Percentiles rank a stretch among this genome's conserved stretches.
These are phyloP conservation scores for Psylliodes chrysocephalus DNA, from an alignment of 2,888 invertebrate species.

Conservation along the genomic window DNA sequence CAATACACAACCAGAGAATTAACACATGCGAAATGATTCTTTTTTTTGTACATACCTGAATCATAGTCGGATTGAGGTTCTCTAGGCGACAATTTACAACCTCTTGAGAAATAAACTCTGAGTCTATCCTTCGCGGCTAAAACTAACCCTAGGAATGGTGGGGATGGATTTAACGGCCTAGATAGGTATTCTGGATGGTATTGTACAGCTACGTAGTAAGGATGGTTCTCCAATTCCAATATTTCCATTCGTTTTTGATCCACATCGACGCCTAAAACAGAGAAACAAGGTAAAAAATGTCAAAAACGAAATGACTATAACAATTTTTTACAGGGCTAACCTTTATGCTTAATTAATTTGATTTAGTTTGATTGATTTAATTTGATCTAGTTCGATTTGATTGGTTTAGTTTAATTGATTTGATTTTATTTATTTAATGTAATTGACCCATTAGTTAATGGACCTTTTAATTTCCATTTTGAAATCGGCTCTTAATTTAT, in stretches of 20 bases:
- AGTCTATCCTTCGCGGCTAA: slow-evolving; percentile 89
- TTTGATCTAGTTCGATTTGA: too few relatives aligned
- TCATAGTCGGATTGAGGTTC: slow-evolving; percentile 75
- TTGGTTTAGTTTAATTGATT: too few relatives aligned
- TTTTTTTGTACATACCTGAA: slow-evolving; percentile 65
- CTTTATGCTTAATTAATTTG: too few relatives aligned
- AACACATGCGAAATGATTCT: too few relatives aligned
- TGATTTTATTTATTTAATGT: too few relatives aligned
- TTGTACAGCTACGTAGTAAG: slow-evolving; percentile 94
- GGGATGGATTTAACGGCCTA: slow-evolving; percentile 89
- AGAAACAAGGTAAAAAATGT: background rate
- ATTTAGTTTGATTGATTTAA: too few relatives aligned
- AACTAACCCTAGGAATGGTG: slow-evolving; percentile 94
- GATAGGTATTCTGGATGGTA: slow-evolving; percentile 98
- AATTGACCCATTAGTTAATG: too few relatives aligned
- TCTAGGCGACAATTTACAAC: slow-evolving; percentile 79
- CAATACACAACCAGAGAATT: too few relatives aligned
- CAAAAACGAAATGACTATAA: background rate
- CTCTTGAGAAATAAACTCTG: slow-evolving; percentile 75
- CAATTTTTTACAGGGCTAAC: too few relatives aligned
- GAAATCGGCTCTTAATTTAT: too few relatives aligned
- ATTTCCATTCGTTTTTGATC: slow-evolving; percentile 95
- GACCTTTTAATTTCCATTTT: too few relatives aligned
- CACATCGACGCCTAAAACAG: slow-evolving; percentile 72
- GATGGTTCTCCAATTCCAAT: slow-evolving; percentile 85